Percentiles rank a stretch among this genome's conserved stretches.
Conservation (phyloP, 2,113 vertebrate species). For the Theristicus caerulescens region DNA sequence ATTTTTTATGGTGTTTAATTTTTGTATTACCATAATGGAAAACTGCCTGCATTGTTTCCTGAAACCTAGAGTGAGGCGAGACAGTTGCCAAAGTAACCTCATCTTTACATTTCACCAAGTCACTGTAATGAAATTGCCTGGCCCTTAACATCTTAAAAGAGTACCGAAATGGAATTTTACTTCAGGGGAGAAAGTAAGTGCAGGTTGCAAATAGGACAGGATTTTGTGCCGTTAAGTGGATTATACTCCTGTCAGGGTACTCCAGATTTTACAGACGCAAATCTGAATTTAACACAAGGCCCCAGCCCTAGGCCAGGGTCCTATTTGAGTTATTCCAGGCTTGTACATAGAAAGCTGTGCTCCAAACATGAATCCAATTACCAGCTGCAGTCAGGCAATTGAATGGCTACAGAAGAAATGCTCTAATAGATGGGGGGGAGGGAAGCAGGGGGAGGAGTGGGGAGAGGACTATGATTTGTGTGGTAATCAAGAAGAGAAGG, state of each 20-base stretch:
- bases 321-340: slow-evolving; percentile 72
- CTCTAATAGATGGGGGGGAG: slow-evolving; percentile 54
- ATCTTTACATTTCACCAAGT: neutral
- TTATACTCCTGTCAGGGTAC: slow-evolving; percentile 49
- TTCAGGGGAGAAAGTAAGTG: slow-evolving; percentile 5
- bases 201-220: slow-evolving; percentile 31
- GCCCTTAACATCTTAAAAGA: neutral
- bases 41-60: neutral
- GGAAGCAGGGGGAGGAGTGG: slow-evolving; percentile 9
- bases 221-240: slow-evolving; percentile 51
- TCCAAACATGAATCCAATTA: slow-evolving; percentile 81
- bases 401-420: slow-evolving; percentile 68
- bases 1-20: slow-evolving; percentile 46
- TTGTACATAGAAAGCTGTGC: slow-evolving; percentile 58
- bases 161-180: neutral
- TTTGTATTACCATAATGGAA: slow-evolving; percentile 37
- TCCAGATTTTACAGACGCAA: slow-evolving; percentile 60
- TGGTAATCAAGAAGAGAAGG: slow-evolving; percentile 77
- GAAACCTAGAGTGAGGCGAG: neutral
- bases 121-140: neutral
- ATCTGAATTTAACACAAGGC: slow-evolving; percentile 74
- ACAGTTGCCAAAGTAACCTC: neutral
- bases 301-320: slow-evolving; percentile 70
- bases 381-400: slow-evolving; percentile 72
- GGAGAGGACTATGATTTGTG: slow-evolving; percentile 76